Evolutionary conservation across 2,797 vertebrate genomes (phyloP), one percentile per base, ranked within the genome.

Genomic region (Paedocypris micromegethes): DNA sequence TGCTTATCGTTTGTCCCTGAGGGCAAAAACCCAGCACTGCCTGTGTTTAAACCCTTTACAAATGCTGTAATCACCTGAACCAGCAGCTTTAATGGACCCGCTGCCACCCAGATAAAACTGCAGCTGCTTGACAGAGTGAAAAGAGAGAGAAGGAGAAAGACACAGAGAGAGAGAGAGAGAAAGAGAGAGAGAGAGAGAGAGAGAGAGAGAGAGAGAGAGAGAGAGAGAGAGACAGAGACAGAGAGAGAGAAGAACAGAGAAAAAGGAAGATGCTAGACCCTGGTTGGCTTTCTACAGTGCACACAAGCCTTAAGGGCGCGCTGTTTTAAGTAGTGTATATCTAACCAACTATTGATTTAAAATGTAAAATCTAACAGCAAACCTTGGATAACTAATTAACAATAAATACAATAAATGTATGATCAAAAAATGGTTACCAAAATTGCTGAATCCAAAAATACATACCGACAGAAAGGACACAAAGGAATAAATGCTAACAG

Each of bases 1-100:
- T 70, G 54, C 65, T 62, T 73, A 66, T 63, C 72, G 69, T 55
- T 48, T 37, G 58, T 76, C 66, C 64, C 61, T 23, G 64, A 66
- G 66, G 62, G 64, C 61, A 68, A 46, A 55, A 68, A 68, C 50
- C 58, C 58, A 54, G 40, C 44, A n/a, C 70, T 9, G 63, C 57
- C 51, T 50, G 57, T 59, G 50, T 51, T 63, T 50, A 58, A 57
- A 75, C 44, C 60, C 48, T 43, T 66, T 56, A 66, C 55, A 57
- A 48, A 52, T 5, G 57, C 52, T 54, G 54, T 75, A 71, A 75
- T 71, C 68, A 63, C 68, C 54, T 66, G 47, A 54, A 58, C 44
- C 42, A 52, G n/a, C 43, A 3, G 55, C 45, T 52, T 55, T 59
- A 64, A 64, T 64, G 57, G 58, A 58, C 48, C 40, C 63, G 6